Evolutionary conservation across 2,113 vertebrate species (phyloP).

Genomic region (Neotragus moschatus): DNA sequence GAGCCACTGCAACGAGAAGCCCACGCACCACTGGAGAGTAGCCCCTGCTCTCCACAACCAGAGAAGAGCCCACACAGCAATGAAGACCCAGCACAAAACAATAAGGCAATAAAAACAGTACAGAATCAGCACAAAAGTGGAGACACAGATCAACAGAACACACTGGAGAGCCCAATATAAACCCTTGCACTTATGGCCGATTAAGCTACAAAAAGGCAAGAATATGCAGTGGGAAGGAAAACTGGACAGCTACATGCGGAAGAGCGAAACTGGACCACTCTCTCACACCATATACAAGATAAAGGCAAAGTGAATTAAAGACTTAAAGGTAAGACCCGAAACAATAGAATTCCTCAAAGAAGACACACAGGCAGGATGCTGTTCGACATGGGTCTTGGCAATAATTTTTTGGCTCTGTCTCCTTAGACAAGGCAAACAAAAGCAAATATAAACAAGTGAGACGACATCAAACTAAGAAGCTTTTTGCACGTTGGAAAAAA

Average conservation of each 20-base stretch:
- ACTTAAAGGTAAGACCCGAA: neutral
- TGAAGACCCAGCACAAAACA: neutral
- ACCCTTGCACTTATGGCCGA: neutral
- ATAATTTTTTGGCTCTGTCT: neutral
- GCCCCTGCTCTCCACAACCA: neutral
- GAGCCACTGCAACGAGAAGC: no score
- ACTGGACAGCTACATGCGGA: neutral
- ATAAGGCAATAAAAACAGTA: neutral
- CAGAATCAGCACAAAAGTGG: neutral
- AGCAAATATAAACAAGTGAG: neutral
- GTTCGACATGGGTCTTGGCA: neutral
- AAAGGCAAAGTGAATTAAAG: neutral
- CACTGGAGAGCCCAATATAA: neutral
- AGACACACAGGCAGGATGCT: neutral
- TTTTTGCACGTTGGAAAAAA: neutral
- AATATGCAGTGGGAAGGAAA: neutral
- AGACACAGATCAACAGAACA: neutral
- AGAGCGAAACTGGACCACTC: neutral
- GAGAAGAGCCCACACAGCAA: neutral
- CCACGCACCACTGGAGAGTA: neutral
- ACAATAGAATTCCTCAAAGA: neutral
- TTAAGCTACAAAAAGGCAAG: neutral
- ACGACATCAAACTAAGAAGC: neutral
- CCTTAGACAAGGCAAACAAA: neutral
- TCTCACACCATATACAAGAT: neutral